phyloP scores from a whole-genome alignment of 2,113 vertebrate species.

The Jacana jacana region DNA sequence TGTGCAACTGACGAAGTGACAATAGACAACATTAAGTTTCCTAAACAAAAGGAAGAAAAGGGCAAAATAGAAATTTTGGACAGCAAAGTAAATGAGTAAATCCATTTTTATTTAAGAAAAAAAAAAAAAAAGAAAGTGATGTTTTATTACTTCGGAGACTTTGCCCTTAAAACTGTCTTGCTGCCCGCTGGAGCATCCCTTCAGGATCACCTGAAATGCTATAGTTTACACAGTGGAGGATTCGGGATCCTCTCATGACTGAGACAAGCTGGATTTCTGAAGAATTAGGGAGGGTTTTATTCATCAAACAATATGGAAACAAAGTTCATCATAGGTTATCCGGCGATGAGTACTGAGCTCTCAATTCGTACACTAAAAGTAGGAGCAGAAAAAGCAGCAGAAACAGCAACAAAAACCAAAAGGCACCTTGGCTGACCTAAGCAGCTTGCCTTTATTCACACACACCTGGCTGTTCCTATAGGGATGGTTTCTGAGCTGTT shows the following conservation, averaged over 20 bases:
- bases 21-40: slow-evolving; percentile 82
- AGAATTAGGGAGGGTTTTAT: not conserved
- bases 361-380: too few relatives aligned
- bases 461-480: too few relatives aligned
- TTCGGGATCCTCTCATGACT: not conserved
- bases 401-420: too few relatives aligned
- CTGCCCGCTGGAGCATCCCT: not conserved
- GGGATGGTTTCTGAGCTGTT: too few relatives aligned
- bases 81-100: slow-evolving; percentile 46
- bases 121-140: not conserved
- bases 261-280: not conserved
- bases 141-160: not conserved
- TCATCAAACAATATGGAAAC: not conserved
- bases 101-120: not conserved
- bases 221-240: not conserved
- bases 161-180: not conserved
- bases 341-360: too few relatives aligned
- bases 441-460: too few relatives aligned
- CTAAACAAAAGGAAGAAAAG: slow-evolving; percentile 73
- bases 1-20: slow-evolving; percentile 70
- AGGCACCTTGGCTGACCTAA: too few relatives aligned
- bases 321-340: not conserved
- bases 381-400: too few relatives aligned
- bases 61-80: slow-evolving; percentile 85
- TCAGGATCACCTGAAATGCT: not conserved